Evolutionary conservation across 2,888 invertebrate genomes (phyloP).

Genomic region (Papilio gigon): DNA sequence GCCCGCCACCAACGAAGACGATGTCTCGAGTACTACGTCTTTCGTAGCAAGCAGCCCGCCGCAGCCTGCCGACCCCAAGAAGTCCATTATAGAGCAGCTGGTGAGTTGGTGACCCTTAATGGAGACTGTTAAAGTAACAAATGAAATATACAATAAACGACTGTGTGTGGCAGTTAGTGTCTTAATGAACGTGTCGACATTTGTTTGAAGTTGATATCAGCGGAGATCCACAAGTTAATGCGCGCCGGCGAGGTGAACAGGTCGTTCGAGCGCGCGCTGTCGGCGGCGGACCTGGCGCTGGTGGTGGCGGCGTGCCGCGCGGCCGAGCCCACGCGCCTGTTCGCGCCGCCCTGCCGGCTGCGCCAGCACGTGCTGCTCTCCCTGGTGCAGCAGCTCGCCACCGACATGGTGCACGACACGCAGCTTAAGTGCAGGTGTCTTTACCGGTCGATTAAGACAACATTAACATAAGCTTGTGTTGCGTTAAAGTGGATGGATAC

Average conservation of each 20-base stretch:
- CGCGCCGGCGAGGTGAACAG: conserved; percentile 87
- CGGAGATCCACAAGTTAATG: conserved; percentile 62
- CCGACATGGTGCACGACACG: conserved; percentile 92
- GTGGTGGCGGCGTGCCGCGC: conserved; percentile 93
- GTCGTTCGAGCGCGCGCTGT: conserved; percentile 93
- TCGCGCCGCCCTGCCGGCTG: conserved; percentile 86
- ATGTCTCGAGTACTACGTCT: conserved; percentile 41
- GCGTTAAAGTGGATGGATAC: too few relatives aligned
- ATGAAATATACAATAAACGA: too few relatives aligned
- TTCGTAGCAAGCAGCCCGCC: conserved; percentile 52
- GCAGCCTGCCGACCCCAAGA: conserved; percentile 56
- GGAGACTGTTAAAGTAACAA: too few relatives aligned
- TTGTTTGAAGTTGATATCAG: conserved; percentile 59
- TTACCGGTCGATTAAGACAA: too few relatives aligned
- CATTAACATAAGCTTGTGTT: too few relatives aligned
- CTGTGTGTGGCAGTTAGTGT: too few relatives aligned
- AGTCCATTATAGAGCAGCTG: conserved; percentile 64
- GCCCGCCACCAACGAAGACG: not conserved
- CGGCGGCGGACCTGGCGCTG: conserved; percentile 90
- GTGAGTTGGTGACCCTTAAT: too few relatives aligned
- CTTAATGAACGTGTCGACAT: not conserved
- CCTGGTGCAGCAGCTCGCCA: conserved; percentile 95
- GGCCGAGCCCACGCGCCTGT: conserved; percentile 89
- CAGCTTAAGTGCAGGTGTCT: conserved; percentile 73
- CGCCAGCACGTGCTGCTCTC: conserved; percentile 93